Base-by-base conservation (phyloP, 1,140 invertebrate genomes). In the Chironomus striatipennis region DNA sequence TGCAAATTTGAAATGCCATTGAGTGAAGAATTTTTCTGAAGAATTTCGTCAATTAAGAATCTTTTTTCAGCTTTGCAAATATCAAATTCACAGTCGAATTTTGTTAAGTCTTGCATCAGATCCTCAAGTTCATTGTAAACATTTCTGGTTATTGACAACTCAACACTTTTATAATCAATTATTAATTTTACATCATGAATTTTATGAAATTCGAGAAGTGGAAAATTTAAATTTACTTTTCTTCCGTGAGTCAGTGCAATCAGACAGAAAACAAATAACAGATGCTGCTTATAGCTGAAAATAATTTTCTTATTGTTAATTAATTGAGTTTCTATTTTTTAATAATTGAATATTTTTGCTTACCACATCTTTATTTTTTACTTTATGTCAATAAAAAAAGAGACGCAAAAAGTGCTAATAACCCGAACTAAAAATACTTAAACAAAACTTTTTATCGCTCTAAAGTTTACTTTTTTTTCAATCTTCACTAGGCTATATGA, bases 331-430 rank as follows among this genome's bases (percentile, higher is more conserved):
- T 34, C 24, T n/a, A 34, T 34, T 34, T 34, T 57, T 57, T 15
- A 57, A 12, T 57, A n/a, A n/a, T 12, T 57, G 3, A 15, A 15
- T 57, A 15, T 57, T 57, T 10, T n/a, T 57, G 47, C 47, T 57
- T 57, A 57, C 47, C 47, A n/a, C 47, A 57, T 57, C n/a, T n/a
- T 47, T 9, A 47, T 57, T 57, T 34, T 34, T 5, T 34, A 34
- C 24, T 34, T 34, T 34, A 34, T 34, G 24, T 34, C 24, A 34
- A 34, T 34, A 34, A 1, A n/a, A 57, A 57, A 15, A n/a, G n/a
- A 57, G 47, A 15, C 47, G 47, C n/a, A 57, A 57, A 15, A 57
- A 57, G 47, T 57, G 47, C 47, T 57, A 57, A 57, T n/a, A 57
- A 57, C 12, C 15, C 47, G 47, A 57, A 57, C 9, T 5, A 57